Base-by-base conservation (phyloP, 1,140 invertebrate genomes). In the Drosophila sucinea region DNA sequence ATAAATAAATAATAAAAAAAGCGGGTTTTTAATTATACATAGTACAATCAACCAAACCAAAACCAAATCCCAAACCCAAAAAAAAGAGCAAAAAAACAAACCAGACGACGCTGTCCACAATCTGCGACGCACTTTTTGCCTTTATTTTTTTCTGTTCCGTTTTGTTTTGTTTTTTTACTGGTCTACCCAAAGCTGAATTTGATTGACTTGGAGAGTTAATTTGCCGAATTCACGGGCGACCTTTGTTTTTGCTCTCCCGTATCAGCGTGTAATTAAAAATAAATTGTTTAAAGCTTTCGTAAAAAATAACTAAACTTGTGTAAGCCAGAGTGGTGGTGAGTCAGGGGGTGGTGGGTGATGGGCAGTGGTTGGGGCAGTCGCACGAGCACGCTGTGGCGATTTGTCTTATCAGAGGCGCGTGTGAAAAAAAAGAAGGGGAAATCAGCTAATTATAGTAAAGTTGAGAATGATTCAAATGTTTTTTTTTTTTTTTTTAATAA, bases 41-140 rank as follows among this genome's bases (percentile, higher is more conserved):
- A 29, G 23, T 40, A 38, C 23, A 11, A 32, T 54, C 8, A 68
- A 47, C 17, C 11, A 61, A 68, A 81, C 33, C 6, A 58, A 70
- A 81, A 44, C 8, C 29, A 64, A 73, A 73, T 76, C 51, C 69
- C 62, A 58, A 47, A 76, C 38, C 30, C 54, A 33, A 72, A 81
- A 83, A 82, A 75, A 67, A 61, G 67, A 79, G 62, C 17, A 65
- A 75, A 74, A 41, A 27, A 55, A 67, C 17, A 44, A 51, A 51
- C n/a, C 23, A 51, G 44, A 25, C 44, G 44, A 25, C 44, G 8
- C 44, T 51, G 23, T 40, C 32, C 40, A 54, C 33, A 78, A 83
- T 51, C 72, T 83, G 72, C 80, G 80, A 76, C 80, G 80, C 80
- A 83, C 72, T 79, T 79, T 79, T 75, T 17, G 38, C 75, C 23